These are phyloP conservation scores for Lasioglossum baleicum DNA, from an alignment of 1,140 invertebrate genomes.

Conservation along the genomic window DNA sequence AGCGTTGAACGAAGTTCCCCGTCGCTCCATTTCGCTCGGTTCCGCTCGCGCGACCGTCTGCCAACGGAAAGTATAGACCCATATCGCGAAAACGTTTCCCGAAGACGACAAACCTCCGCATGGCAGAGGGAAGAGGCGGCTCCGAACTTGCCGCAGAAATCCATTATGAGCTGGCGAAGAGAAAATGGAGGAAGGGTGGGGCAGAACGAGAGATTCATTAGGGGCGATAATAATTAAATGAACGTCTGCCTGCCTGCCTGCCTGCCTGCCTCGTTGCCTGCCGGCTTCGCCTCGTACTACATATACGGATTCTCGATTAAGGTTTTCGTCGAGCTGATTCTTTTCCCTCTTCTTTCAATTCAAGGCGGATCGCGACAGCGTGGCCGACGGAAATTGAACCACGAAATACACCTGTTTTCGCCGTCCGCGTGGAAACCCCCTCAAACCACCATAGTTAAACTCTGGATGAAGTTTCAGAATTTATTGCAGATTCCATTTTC, in stretches of 20 bases:
- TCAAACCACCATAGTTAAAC: too few species aligned
- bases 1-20: constrained; percentile 1
- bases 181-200: constrained; percentile 9
- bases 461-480: too few species aligned
- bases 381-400: constrained; percentile 39
- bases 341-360: constrained; percentile 36
- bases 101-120: constrained; percentile 16
- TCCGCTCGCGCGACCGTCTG: not conserved
- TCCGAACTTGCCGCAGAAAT: constrained; percentile 67
- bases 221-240: constrained; percentile 69
- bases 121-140: constrained; percentile 2
- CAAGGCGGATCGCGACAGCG: constrained; percentile 8
- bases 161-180: constrained; percentile 58
- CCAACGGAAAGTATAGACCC: not conserved
- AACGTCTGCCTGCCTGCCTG: constrained; percentile 57
- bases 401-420: constrained; percentile 29
- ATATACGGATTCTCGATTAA: constrained; percentile 48
- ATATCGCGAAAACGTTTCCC: constrained; percentile 20
- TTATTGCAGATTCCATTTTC: too few species aligned
- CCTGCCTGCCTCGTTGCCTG: constrained; percentile 15
- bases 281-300: constrained; percentile 8
- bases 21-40: constrained; percentile 41
- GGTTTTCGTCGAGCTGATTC: constrained; percentile 46
- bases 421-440: too few species aligned
- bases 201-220: constrained; percentile 68